Conservation (phyloP, 2,888 invertebrate genomes). For the Rutpela maculata region DNA sequence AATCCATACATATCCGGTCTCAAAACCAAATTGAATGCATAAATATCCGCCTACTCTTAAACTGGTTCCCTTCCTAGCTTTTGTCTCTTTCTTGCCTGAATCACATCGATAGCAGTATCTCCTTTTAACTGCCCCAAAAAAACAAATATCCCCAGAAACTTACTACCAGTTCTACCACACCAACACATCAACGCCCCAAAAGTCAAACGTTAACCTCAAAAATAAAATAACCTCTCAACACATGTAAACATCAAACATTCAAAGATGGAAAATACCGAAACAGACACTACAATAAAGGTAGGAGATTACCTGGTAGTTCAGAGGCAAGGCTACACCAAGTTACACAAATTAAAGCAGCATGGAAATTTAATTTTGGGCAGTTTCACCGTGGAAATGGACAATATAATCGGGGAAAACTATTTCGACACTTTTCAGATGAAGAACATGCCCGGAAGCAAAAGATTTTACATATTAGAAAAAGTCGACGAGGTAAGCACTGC, state of each 20-base stretch:
- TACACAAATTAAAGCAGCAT: conserved; percentile 83
- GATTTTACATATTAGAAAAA: conserved; percentile 75
- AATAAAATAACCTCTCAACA: conserved; percentile 19
- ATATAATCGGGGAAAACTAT: conserved; percentile 82
- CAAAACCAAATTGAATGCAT: neutral
- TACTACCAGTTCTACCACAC: neutral
- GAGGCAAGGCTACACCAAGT: conserved; percentile 85
- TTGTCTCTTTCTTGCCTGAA: neutral
- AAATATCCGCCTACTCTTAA: neutral
- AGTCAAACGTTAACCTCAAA: conserved; percentile 21
- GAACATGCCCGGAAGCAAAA: conserved; percentile 76
- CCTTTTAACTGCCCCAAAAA: neutral
- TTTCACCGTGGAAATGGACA: conserved; percentile 81
- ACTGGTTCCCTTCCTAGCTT: neutral
- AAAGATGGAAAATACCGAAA: conserved; percentile 50
- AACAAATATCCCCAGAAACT: neutral
- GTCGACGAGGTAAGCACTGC: conserved; percentile 78
- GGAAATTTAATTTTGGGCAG: conserved; percentile 81
- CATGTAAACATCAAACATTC: neutral
- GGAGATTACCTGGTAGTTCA: conserved; percentile 87
- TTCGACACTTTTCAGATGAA: conserved; percentile 87
- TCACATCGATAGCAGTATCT: neutral
- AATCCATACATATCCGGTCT: conserved; percentile 1
- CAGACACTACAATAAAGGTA: conserved; percentile 74
- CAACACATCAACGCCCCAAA: neutral